Evolutionary conservation across 2,113 vertebrate genomes (phyloP).

Genomic region (Rhinoptilus africanus): DNA sequence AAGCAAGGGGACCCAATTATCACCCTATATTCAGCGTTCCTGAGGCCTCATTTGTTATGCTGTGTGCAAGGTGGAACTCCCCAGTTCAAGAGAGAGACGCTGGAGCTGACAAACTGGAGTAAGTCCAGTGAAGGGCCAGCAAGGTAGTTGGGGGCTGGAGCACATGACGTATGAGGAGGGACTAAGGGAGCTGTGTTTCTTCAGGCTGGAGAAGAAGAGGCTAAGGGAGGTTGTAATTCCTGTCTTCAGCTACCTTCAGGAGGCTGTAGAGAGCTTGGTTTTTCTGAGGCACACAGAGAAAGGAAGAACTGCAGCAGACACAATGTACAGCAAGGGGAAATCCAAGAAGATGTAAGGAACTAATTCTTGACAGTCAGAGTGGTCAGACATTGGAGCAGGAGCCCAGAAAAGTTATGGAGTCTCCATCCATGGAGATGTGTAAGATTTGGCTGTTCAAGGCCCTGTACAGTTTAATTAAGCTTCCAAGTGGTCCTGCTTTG

Average conservation of each 20-base stretch:
- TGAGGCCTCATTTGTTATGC: background rate
- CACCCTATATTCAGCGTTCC: background rate
- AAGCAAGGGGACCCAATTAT: background rate
- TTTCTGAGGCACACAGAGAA: background rate
- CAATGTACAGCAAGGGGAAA: background rate
- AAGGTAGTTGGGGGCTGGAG: background rate
- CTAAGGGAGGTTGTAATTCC: background rate
- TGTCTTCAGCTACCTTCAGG: background rate
- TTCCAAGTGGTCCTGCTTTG: background rate
- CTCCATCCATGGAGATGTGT: background rate
- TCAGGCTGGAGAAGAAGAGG: background rate
- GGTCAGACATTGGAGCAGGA: background rate
- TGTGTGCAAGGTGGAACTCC: background rate
- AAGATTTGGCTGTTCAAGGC: background rate
- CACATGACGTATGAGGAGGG: background rate
- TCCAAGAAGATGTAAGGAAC: background rate
- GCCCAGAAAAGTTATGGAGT: background rate
- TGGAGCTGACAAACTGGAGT: background rate
- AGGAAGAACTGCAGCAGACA: background rate
- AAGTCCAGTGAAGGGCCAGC: background rate
- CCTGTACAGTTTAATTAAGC: background rate
- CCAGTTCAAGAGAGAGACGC: accelerated
- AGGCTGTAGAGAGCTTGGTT: background rate
- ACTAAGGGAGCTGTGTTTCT: background rate
- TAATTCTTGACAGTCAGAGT: background rate